Evolutionary conservation across 53 echinoderm and acorn worm species (phyloP).

Genomic region (Echinometra lucunter): DNA sequence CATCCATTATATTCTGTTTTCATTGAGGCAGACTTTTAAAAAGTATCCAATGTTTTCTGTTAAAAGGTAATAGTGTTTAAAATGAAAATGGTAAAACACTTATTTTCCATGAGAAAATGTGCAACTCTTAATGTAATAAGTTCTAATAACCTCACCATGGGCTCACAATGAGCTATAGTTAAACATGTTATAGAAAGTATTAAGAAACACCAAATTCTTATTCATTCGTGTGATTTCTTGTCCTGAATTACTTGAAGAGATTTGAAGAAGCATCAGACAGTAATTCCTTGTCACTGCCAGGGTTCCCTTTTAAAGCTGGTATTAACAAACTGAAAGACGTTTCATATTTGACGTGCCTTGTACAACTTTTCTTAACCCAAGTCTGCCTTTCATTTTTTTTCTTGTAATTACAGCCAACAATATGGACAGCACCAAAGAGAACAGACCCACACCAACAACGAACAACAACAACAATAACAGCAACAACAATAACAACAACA

Average conservation of each 20-base stretch:
- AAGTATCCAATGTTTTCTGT: not conserved
- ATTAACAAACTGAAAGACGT: no score
- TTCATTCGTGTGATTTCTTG: not conserved
- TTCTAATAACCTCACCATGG: no score
- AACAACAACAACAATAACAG: constrained; percentile 62
- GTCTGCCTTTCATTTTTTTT: not conserved
- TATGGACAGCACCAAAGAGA: constrained; percentile 69
- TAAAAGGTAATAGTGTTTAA: not conserved
- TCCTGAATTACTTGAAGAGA: not conserved
- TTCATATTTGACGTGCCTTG: no score
- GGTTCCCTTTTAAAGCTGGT: no score
- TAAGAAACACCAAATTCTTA: no score
- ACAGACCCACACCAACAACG: constrained; percentile 60
- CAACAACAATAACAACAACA: constrained; percentile 72
- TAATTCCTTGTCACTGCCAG: no score
- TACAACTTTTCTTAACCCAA: not conserved
- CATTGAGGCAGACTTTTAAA: not conserved
- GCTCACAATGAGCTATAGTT: no score
- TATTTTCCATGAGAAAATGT: not conserved
- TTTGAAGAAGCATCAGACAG: not conserved
- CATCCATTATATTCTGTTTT: no score
- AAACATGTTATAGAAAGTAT: no score
- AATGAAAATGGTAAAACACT: not conserved
- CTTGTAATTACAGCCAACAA: constrained; percentile 56
- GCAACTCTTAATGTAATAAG: not conserved